Base-by-base conservation (phyloP, 2,113 vertebrate species). In the Antennarius striatus region DNA sequence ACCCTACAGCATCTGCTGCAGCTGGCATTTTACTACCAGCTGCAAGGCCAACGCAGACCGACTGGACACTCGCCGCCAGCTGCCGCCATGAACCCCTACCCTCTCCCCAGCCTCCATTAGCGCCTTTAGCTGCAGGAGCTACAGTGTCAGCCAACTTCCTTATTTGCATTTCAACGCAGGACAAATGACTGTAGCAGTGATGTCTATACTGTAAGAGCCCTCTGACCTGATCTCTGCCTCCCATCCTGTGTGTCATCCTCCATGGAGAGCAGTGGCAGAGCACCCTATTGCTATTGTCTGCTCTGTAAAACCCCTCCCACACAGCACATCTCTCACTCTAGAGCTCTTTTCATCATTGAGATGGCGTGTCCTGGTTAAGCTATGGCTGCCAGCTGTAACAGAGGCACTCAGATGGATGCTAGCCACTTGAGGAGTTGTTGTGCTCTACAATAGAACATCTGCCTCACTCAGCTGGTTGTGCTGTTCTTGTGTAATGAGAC, bases 1-100 rank as follows among this genome's bases (percentile, higher is more conserved):
- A 22, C 83, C 74, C 82, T 61, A 47, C 75, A 91, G 85, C 89
- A 90, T 92, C 90, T 91, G 88, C 78, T 89, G 75, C 77, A 50
- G 62, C 79, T 90, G 88, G 80, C 88, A 88, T 88, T 87, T 88
- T 2, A 89, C 88, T 82, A 74, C 73, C 73, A 16, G 4, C 64
- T 39, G 39, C 77, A 52, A 63, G 75, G 70, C 85, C 77, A 79
- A 82, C 76, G 53, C 72, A 68, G 67, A 72, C 53, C 32, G 22
- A 76, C 71, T 91, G 88, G 88, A 85, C 68, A 59, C 75, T 62
- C 30, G 59, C 81, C 84, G 82, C 84, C 73, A 77, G 75, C 77
- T 63, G 71, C 74, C 68, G 73, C 50, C 32, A 16, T 45, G 22
- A 32, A 60, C 72, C 32, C 64, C 58, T 52, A 28, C 60, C 68